Percentiles rank a stretch among this genome's conserved stretches.
phyloP scores from a whole-genome alignment of 2,113 vertebrate genomes.

The Pachypanchax playfairii region DNA sequence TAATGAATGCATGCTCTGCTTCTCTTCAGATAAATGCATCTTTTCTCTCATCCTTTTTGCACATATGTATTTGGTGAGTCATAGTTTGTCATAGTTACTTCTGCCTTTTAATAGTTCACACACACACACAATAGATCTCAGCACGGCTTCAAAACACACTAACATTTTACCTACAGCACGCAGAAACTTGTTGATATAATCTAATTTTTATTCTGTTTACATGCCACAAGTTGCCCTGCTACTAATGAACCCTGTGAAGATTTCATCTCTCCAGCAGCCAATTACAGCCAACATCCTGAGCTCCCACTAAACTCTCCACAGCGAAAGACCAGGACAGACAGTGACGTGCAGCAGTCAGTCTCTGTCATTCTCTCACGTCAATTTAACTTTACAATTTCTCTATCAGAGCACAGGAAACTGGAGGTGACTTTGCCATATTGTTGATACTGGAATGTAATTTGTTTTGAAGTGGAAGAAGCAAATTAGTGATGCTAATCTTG shows the following conservation, averaged over 20 bases:
- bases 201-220: conserved; percentile 49
- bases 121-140: conserved; percentile 14
- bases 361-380: conserved; percentile 36
- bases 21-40: neutral
- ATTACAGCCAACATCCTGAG: conserved; percentile 56
- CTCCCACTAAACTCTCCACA: conserved; percentile 37
- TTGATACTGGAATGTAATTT: conserved; percentile 50
- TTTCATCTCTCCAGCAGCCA: conserved; percentile 52
- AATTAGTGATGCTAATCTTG: conserved; percentile 69
- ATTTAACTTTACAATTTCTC: conserved; percentile 35
- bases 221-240: conserved; percentile 44
- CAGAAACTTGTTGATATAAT: conserved; percentile 23
- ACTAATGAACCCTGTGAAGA: conserved; percentile 56
- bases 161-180: conserved; percentile 6
- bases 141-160: conserved; percentile 15
- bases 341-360: conserved; percentile 10
- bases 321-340: conserved; percentile 26
- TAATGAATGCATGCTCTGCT: conserved; percentile 35
- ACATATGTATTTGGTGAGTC: conserved; percentile 26
- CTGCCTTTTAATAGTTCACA: conserved; percentile 2
- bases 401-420: neutral
- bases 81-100: conserved; percentile 11
- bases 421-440: conserved; percentile 46
- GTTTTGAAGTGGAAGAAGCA: conserved; percentile 49
- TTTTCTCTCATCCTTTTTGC: conserved; percentile 1